Base-by-base conservation (phyloP, 2,797 vertebrate genomes). In the Dromococcyx pavoninus region DNA sequence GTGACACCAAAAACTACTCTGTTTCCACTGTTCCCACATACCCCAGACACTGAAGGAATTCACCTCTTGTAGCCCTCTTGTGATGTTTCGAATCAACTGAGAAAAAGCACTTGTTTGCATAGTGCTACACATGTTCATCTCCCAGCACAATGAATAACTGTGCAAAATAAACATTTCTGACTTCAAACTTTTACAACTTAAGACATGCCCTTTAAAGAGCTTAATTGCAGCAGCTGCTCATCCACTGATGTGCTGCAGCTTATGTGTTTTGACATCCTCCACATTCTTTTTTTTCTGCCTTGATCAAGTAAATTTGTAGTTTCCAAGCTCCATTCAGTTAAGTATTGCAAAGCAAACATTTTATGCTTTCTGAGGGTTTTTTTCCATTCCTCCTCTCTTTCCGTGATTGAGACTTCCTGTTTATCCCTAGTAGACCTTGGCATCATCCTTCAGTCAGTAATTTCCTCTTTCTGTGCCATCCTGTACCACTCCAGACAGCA, bases 181-280 rank as follows among this genome's bases (percentile, higher is more conserved):
- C 62, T 93, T 93, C 80, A 93, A 88, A 95, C 28, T 94, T 95
- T 27, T 66, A 62, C 76, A 86, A 56, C 67, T 92, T 88, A 92
- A 93, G 69, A 78, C 60, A 93, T 67, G 86, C n/a, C 87, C 89
- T 81, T 89, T 84, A 78, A 88, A 88, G 87, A 93, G 76, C 56
- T 92, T 96, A 95, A 95, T 64, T 94, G 83, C 92, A 67, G 81
- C 96, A 96, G 92, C 95, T 96, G 96, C 89, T 88, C n/a, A 93
- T 91, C 71, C 62, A 92, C 64, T 81, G 89, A 95, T 89, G 73
- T 78, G 79, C 73, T 91, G 86, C 88, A 88, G 67, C 28, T 90
- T 67, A 89, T 76, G 22, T 70, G 60, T 65, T 89, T 66, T 93
- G 92, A 92, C 62, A 94, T 90, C 87, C 82, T 80, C 87, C 67